phyloP scores from a whole-genome alignment of 2,888 invertebrate genomes.

The Phragmatobia fuliginosa region DNA sequence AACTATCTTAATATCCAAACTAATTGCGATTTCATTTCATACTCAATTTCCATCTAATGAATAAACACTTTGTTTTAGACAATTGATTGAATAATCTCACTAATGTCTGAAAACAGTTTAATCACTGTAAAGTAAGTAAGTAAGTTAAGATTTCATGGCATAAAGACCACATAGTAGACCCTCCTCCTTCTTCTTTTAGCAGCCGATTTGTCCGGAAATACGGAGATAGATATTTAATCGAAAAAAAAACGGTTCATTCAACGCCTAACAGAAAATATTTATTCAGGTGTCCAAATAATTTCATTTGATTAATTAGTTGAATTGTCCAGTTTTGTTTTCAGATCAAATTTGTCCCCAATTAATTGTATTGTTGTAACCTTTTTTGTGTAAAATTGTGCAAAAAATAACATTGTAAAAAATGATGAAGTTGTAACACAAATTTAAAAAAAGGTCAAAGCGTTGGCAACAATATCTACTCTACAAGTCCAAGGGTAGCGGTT shows the following conservation, averaged over 20 bases:
- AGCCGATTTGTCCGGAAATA: neutral
- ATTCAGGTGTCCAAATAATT: constrained; percentile 6
- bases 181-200: too few species aligned
- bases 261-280: neutral
- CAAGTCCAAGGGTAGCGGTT: constrained; percentile 14
- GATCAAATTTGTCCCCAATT: too few species aligned
- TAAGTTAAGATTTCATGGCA: too few species aligned
- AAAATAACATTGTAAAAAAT: too few species aligned
- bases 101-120: neutral
- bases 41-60: too few species aligned
- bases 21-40: too few species aligned
- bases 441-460: constrained; percentile 14
- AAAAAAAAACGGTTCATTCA: neutral
- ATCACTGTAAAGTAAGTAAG: too few species aligned
- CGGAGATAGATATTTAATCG: neutral
- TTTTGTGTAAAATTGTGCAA: too few species aligned
- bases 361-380: too few species aligned
- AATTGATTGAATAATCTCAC: too few species aligned
- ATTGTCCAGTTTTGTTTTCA: constrained; percentile 14
- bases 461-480: constrained; percentile 10
- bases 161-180: too few species aligned
- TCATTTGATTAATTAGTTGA: constrained; percentile 13
- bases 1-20: too few species aligned
- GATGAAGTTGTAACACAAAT: constrained; percentile 23
- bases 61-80: neutral